Evolutionary conservation across 2,113 vertebrate species (phyloP), one percentile per base, ranked within the genome.

Genomic region (Uropsilus gracilis): DNA sequence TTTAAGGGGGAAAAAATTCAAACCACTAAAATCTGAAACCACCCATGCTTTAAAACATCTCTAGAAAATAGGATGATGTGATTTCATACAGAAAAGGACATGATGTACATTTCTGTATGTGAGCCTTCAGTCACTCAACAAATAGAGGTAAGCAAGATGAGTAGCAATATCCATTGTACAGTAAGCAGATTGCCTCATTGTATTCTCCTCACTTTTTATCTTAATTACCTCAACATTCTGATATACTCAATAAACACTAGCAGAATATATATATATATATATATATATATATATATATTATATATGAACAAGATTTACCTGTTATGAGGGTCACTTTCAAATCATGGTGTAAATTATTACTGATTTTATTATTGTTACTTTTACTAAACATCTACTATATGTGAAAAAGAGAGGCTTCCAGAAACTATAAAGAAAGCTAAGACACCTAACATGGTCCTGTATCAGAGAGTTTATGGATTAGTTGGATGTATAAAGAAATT

Each of bases 171-270:
- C 28, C 64, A 59, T 26, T 32, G 12, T 24, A 68, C 2, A 22
- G 61, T 11, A 76, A 63, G 13, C 37, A 81, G 39, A 72, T n/a
- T 48, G n/a, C 30, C 34, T 80, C 8, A n/a, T 5, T n/a, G 0
- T n/a, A 50, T 46, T 63, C 8, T 18, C 34, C 5, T 18, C 17
- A 80, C 26, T 46, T 77, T 53, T 34, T 39, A 78, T 42, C n/a
- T 71, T 64, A 78, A 73, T 87, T 73, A 55, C 37, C 57, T 82
- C 30, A 83, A 86, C 16, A 82, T 89, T 86, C 53, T 72, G 68
- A 86, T 66, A 82, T 39, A 39, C 3, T 34, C 34, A 39, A 8
- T 72, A 81, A 87, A 93, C 28, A 80, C 32, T 88, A 48, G 84
- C 68, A 90, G 16, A 46, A 85, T 26, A 66, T 2, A 57, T 17